Conservation (phyloP, 2,113 vertebrate species). For the Corvus cornix region DNA sequence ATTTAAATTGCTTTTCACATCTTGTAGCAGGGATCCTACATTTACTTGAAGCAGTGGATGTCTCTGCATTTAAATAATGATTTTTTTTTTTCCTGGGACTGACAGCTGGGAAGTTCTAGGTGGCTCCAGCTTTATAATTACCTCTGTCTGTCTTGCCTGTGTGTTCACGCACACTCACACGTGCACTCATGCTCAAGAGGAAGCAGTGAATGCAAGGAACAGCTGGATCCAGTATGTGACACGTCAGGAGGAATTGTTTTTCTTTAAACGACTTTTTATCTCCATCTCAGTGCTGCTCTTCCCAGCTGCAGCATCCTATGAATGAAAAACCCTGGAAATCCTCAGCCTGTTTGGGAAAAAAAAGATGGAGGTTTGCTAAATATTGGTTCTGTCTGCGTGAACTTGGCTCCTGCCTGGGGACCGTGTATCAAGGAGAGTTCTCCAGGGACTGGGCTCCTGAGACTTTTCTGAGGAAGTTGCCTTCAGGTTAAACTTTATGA, state of each 20-base stretch:
- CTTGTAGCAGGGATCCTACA: neutral
- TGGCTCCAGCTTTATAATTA: slow-evolving; percentile 47
- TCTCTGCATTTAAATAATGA: neutral
- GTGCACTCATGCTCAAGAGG: neutral
- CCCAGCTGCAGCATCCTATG: neutral
- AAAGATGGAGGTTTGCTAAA: neutral
- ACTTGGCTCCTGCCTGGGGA: neutral
- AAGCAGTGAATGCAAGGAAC: neutral
- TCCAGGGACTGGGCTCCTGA: neutral
- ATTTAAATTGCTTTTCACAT: neutral
- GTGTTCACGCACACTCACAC: neutral
- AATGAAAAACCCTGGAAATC: neutral
- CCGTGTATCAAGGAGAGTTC: neutral
- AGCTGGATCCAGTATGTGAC: slow-evolving; percentile 27
- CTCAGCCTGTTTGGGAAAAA: neutral
- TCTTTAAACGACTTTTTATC: neutral
- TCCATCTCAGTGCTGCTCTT: neutral
- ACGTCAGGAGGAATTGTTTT: neutral
- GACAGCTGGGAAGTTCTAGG: slow-evolving; percentile 35
- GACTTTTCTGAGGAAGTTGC: neutral
- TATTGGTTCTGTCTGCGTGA: neutral
- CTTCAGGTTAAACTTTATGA: neutral
- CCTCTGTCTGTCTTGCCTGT: slow-evolving; percentile 29
- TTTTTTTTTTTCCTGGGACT: neutral
- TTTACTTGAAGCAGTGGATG: neutral